These are phyloP conservation scores for Hypomesus transpacificus DNA, from an alignment of 2,113 vertebrate genomes.

Conservation along the genomic window DNA sequence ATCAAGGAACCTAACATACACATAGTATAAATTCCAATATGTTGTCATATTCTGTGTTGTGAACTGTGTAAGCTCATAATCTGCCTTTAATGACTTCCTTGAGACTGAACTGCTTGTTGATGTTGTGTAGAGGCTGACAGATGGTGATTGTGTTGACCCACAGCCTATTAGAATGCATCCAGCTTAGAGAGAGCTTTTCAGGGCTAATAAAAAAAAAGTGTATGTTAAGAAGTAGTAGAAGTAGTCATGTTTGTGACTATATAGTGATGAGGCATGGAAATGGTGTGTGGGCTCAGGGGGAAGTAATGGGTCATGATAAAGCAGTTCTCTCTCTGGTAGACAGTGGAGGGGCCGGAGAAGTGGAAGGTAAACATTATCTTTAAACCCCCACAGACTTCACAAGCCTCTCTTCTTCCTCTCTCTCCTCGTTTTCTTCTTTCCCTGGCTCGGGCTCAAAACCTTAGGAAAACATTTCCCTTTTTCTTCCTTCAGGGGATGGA, in stretches of 20 bases:
- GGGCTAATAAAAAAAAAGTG: background rate
- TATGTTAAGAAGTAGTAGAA: too few relatives aligned
- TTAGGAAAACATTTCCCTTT: slow-evolving; percentile 47
- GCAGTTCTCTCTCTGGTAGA: slow-evolving; percentile 2
- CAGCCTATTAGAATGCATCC: background rate
- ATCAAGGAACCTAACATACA: too few relatives aligned
- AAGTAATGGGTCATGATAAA: slow-evolving; percentile 19
- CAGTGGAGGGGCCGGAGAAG: background rate
- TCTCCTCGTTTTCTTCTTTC: slow-evolving; percentile 16
- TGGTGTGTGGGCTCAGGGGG: background rate
- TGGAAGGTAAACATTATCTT: slow-evolving; percentile 38
- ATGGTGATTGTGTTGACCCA: slow-evolving; percentile 17
- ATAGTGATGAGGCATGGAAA: background rate
- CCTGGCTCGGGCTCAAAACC: slow-evolving; percentile 32
- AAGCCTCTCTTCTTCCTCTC: slow-evolving; percentile 15
- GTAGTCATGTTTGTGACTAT: background rate
- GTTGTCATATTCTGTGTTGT: slow-evolving; percentile 8
- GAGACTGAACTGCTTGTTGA: slow-evolving; percentile 48
- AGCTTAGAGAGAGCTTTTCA: background rate
- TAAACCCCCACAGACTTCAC: slow-evolving; percentile 26
- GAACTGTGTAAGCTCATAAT: slow-evolving; percentile 42
- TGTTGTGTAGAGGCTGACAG: slow-evolving; percentile 31
- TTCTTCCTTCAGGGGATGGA: slow-evolving; percentile 26
- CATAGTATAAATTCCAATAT: background rate
- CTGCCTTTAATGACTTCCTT: slow-evolving; percentile 50